Conservation (phyloP, 2,797 vertebrate species). For the Mus caroli region DNA sequence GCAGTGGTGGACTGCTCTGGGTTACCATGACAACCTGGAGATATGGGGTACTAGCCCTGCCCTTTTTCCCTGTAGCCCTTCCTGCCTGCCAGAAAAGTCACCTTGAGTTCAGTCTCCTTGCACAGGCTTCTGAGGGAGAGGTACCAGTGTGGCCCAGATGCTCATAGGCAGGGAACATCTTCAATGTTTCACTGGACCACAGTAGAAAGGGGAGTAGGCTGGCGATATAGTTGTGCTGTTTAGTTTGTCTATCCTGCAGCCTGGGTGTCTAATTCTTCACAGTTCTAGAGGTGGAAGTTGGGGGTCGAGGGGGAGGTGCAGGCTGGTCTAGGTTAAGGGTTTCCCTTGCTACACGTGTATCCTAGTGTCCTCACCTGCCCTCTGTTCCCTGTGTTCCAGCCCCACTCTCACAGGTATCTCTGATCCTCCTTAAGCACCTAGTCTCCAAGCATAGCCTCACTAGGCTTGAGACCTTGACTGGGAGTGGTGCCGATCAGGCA, state of each 20-base stretch:
- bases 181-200: rapidly evolving
- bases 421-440: not conserved
- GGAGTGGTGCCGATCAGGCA: not conserved
- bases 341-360: not conserved
- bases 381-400: not conserved
- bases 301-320: rapidly evolving
- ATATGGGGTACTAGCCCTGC: not conserved
- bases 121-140: not conserved
- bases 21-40: conserved; percentile 64
- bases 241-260: not conserved
- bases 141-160: rapidly evolving
- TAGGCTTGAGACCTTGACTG: not conserved
- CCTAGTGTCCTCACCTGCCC: rapidly evolving
- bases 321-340: not conserved
- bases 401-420: no score
- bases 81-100: not conserved
- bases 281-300: not conserved
- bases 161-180: rapidly evolving
- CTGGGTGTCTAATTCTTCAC: not conserved
- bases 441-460: not conserved
- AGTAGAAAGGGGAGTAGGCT: not conserved
- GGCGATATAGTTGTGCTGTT: rapidly evolving
- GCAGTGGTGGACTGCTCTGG: not conserved
- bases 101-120: rapidly evolving
- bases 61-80: not conserved